phyloP scores from a whole-genome alignment of 2,113 vertebrate genomes.

The Butorides virescens region DNA sequence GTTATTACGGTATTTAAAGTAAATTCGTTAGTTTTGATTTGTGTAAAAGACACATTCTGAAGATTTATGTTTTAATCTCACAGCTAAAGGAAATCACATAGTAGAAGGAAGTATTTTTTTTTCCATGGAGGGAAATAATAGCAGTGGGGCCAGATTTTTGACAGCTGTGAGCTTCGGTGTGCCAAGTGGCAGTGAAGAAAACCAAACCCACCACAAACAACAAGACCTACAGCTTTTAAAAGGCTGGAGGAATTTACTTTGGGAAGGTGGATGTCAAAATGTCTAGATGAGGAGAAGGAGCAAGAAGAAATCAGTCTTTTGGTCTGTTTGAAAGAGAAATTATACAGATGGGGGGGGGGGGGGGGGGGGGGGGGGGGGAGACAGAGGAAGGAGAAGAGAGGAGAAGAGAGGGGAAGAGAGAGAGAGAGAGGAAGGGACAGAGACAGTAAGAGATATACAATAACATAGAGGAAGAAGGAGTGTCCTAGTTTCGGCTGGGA shows the following conservation, averaged over 20 bases:
- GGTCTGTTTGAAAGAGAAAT: neutral
- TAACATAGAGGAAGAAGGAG: neutral
- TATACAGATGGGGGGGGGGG: too few relatives aligned
- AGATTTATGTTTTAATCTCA: neutral
- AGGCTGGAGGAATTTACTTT: neutral
- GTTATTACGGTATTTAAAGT: neutral
- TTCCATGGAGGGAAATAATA: neutral
- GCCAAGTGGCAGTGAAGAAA: neutral
- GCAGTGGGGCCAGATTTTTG: neutral
- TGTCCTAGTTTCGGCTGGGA: too few relatives aligned
- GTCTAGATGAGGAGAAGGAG: neutral
- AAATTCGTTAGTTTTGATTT: neutral
- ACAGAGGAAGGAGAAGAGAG: neutral
- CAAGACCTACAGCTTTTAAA: neutral
- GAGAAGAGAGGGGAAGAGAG: neutral
- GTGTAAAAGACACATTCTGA: neutral
- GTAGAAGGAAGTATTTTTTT: neutral
- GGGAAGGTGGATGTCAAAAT: neutral
- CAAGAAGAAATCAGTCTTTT: neutral
- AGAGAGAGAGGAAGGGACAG: too few relatives aligned
- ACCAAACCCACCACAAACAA: neutral
- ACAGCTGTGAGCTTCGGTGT: neutral
- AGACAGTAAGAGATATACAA: too few relatives aligned
- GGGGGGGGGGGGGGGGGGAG: neutral
- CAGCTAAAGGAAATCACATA: neutral